These are phyloP conservation scores for Passer domesticus DNA, from an alignment of 2,113 vertebrate genomes.

Conservation along the genomic window DNA sequence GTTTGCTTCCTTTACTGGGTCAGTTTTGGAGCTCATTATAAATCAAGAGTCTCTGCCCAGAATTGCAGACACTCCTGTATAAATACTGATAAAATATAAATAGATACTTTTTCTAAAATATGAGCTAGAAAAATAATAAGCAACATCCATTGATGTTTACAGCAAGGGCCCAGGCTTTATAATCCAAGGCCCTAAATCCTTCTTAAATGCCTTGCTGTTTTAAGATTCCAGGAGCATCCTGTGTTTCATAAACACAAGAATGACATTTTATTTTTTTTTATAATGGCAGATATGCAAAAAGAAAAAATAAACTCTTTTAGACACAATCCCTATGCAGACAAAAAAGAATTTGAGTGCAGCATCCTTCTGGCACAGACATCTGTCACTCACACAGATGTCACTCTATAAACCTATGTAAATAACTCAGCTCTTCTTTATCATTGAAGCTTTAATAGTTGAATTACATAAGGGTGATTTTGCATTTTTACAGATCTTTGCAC, in stretches of 20 bases:
- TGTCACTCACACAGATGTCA: conserved; percentile 71
- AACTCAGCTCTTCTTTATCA: conserved; percentile 14
- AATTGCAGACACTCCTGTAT: conserved; percentile 26
- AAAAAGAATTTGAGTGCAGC: conserved; percentile 42
- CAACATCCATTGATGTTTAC: conserved; percentile 31
- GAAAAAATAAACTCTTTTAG: conserved; percentile 40
- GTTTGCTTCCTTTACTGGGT: conserved; percentile 26
- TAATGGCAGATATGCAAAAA: conserved; percentile 65
- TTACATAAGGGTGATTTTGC: conserved; percentile 41
- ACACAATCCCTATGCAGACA: conserved; percentile 36
- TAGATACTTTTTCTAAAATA: conserved; percentile 43
- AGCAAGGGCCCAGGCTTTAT: conserved; percentile 33
- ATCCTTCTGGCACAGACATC: conserved; percentile 74
- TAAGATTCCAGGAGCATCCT: conserved; percentile 51
- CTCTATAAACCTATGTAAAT: conserved; percentile 53
- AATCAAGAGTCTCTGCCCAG: conserved; percentile 1
- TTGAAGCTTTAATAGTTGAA: background rate
- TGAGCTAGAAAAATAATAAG: conserved; percentile 28
- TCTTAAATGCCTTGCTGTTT: conserved; percentile 4
- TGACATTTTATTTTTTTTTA: conserved; percentile 72
- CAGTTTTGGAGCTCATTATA: background rate
- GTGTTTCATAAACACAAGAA: conserved; percentile 65
- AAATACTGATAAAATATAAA: conserved; percentile 52
- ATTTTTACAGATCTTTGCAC: conserved; percentile 20
- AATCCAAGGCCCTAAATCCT: conserved; percentile 51